phyloP scores from a whole-genome alignment of 2,888 invertebrate species.

The Hetaerina titia region DNA sequence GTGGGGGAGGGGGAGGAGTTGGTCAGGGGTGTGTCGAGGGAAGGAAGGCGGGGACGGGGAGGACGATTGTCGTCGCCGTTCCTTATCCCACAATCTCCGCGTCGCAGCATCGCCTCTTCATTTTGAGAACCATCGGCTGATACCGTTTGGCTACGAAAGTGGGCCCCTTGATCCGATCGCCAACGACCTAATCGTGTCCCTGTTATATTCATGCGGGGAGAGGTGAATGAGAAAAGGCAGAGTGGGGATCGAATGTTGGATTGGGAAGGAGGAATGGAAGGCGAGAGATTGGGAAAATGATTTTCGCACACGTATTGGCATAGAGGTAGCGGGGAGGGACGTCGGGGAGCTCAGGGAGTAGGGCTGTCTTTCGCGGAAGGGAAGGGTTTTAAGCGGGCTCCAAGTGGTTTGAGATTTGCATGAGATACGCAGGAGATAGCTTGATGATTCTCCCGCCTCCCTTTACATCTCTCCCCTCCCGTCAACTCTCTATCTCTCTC shows the following conservation, averaged over 20 bases:
- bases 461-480: neutral
- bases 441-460: neutral
- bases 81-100: too few relatives aligned
- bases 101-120: too few relatives aligned
- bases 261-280: neutral
- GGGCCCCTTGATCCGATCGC: too few relatives aligned
- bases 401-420: constrained; percentile 14
- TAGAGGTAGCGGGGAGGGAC: too few relatives aligned
- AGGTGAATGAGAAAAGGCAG: neutral
- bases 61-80: too few relatives aligned
- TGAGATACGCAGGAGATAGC: constrained; percentile 43
- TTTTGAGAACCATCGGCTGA: too few relatives aligned
- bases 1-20: too few relatives aligned
- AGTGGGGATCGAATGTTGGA: neutral
- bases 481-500: neutral
- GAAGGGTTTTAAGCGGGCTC: neutral
- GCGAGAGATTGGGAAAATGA: too few relatives aligned
- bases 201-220: neutral
- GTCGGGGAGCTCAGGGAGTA: neutral
- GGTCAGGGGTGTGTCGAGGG: too few relatives aligned
- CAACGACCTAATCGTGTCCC: neutral
- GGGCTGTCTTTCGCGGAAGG: neutral
- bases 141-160: too few relatives aligned
- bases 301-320: too few relatives aligned
- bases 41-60: too few relatives aligned